phyloP scores from a whole-genome alignment of 2,113 vertebrate genomes.

The Xiphias gladius region DNA sequence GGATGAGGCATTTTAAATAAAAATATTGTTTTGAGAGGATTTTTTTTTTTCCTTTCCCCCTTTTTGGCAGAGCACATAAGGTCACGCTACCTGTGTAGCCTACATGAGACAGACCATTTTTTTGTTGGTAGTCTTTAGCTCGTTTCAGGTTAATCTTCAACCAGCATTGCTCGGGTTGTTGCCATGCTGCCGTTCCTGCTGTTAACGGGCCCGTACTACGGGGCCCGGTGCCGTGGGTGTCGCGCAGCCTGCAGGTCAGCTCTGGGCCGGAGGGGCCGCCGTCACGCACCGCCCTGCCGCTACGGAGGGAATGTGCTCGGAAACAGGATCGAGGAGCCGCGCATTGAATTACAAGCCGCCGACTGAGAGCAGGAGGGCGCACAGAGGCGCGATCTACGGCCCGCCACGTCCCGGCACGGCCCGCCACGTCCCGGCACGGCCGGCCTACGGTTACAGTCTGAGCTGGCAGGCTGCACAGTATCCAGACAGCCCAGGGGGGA shows the following conservation, averaged over 20 bases:
- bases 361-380: conserved; percentile 15
- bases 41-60: too few species aligned
- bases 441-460: not conserved
- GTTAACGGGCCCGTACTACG: too few species aligned
- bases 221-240: not conserved
- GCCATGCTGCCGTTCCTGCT: too few species aligned
- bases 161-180: not conserved
- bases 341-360: conserved; percentile 77
- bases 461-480: not conserved
- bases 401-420: not conserved
- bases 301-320: conserved; percentile 62
- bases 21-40: too few species aligned
- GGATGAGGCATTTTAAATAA: not conserved
- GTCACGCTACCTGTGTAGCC: not conserved
- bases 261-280: conserved; percentile 16
- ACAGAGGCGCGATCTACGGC: not conserved
- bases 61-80: too few species aligned
- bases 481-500: not conserved
- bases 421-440: not conserved
- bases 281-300: conserved; percentile 7
- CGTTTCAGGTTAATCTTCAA: not conserved
- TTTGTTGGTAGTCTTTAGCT: not conserved
- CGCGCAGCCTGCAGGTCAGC: not conserved
- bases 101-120: not conserved
- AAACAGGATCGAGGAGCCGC: conserved; percentile 71